phyloP scores from a whole-genome alignment of 2,797 vertebrate genomes.

The Sebastes nivosus region DNA sequence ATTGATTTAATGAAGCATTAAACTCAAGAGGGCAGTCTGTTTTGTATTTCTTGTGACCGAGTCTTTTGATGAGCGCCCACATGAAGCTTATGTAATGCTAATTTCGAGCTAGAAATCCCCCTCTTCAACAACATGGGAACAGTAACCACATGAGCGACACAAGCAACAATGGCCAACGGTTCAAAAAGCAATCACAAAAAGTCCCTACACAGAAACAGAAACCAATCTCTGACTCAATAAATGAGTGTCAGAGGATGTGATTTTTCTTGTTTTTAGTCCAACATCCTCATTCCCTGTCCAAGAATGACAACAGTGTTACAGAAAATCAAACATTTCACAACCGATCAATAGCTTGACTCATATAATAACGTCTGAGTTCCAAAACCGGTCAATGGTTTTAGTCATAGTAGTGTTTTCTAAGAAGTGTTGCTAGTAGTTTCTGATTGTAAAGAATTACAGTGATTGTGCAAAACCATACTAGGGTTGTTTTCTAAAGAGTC shows the following conservation, averaged over 20 bases:
- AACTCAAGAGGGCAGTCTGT: not conserved
- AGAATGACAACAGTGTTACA: constrained; percentile 25
- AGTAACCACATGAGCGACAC: not conserved
- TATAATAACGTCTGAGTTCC: not conserved
- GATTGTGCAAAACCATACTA: not conserved
- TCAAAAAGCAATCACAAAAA: constrained; percentile 15
- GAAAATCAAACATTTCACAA: constrained; percentile 46
- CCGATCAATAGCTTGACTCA: constrained; percentile 15
- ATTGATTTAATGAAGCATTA: constrained; percentile 26
- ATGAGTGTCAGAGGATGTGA: constrained; percentile 1
- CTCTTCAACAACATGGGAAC: not conserved
- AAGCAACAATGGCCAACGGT: not conserved
- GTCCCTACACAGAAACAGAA: constrained; percentile 4
- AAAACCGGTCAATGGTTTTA: not conserved
- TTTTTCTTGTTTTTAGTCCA: not conserved
- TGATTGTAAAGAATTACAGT: not conserved
- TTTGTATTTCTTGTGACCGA: not conserved
- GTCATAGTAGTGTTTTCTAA: not conserved
- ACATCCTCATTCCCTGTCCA: constrained; percentile 38
- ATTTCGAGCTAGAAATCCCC: not conserved
- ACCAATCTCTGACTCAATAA: constrained; percentile 13
- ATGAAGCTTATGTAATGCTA: not conserved
- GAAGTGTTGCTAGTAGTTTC: not conserved
- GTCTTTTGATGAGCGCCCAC: not conserved
- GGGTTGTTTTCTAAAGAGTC: not conserved